Conservation (phyloP, 1,140 invertebrate species). For the Heliothis subflexa region DNA sequence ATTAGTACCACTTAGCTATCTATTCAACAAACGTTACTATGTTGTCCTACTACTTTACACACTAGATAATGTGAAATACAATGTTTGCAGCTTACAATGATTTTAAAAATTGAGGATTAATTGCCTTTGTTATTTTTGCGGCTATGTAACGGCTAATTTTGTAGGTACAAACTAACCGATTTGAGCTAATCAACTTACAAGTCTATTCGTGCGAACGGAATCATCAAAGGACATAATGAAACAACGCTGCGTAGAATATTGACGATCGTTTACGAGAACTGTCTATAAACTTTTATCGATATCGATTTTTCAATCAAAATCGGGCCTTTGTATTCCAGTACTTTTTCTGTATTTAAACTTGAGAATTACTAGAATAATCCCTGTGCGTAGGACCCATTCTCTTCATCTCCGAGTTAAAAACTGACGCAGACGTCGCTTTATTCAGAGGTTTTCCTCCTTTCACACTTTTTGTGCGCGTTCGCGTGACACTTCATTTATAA, state of each 20-base stretch:
- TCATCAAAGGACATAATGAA: conserved; percentile 17
- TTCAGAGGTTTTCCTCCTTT: conserved; percentile 72
- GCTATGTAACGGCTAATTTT: too few species aligned
- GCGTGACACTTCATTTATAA: conserved; percentile 84
- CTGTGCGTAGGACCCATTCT: conserved; percentile 52
- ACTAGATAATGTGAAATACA: too few species aligned
- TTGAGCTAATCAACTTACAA: background rate
- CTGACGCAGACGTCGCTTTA: conserved; percentile 68
- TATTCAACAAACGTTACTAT: too few species aligned
- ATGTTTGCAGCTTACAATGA: too few species aligned
- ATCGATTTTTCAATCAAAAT: conserved; percentile 51
- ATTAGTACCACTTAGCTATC: too few species aligned
- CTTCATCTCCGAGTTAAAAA: conserved; percentile 63
- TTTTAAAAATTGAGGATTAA: too few species aligned
- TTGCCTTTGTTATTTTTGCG: too few species aligned
- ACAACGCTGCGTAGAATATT: conserved; percentile 2
- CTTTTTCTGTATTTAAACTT: conserved; percentile 46
- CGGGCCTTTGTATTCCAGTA: conserved; percentile 4
- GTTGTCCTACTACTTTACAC: too few species aligned
- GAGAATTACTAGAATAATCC: conserved; percentile 52
- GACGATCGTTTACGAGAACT: conserved; percentile 22
- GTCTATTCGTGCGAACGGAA: background rate
- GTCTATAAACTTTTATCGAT: conserved; percentile 32
- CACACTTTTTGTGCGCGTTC: conserved; percentile 77
- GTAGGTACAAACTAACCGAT: too few species aligned